Conservation (phyloP, 2,888 invertebrate genomes). For the Meteorus colon region DNA sequence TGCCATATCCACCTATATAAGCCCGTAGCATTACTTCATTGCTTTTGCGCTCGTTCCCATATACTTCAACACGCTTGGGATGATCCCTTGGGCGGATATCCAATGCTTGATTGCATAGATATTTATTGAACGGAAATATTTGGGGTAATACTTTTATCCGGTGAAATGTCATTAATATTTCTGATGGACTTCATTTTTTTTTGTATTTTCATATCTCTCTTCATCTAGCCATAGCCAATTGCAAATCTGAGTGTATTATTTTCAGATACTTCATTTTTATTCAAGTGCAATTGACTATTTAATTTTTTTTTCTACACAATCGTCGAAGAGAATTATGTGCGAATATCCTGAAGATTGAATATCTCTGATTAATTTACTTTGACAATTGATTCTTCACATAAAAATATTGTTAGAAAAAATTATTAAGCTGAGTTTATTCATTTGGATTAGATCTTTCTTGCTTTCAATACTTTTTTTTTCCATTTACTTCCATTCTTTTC, state of each 20-base stretch:
- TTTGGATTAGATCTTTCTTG: background rate
- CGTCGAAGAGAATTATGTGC: no score
- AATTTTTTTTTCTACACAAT: no score
- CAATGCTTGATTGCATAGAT: conserved; percentile 45
- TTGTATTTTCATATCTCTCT: background rate
- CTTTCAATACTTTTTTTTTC: background rate
- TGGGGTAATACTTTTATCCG: conserved; percentile 1
- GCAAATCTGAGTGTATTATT: no score
- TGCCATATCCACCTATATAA: conserved; percentile 35
- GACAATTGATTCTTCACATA: no score
- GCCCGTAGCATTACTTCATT: conserved; percentile 35
- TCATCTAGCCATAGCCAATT: no score
- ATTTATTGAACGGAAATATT: conserved; percentile 40
- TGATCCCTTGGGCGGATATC: conserved; percentile 46
- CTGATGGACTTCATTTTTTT: conserved; percentile 2
- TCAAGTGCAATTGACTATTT: no score
- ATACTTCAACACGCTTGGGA: conserved; percentile 36
- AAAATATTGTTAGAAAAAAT: no score
- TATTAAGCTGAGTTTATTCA: no score
- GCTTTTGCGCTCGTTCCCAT: conserved; percentile 39
- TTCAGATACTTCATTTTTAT: no score
- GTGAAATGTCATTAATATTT: conserved; percentile 13
- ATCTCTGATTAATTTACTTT: no score
- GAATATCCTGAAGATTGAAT: no score
- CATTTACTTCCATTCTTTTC: conserved; percentile 1